Percentiles rank a stretch among this genome's conserved stretches.
Conservation (phyloP, 64 coral and sea anemone genomes). For the Stylophora pistillata region DNA sequence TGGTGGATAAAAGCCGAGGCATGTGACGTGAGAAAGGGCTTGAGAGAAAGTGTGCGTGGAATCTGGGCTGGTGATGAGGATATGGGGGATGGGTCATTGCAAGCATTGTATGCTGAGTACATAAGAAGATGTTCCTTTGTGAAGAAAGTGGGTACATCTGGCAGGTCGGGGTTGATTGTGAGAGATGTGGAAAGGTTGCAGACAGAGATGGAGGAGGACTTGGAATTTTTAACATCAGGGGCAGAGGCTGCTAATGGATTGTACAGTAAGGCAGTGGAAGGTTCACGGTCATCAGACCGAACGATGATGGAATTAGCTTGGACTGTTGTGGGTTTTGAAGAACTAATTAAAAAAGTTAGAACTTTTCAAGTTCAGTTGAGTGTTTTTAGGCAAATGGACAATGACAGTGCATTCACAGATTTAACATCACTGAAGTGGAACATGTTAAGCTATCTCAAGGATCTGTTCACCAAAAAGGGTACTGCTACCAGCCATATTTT, state of each 20-base stretch:
- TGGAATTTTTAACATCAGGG: conserved; percentile 27
- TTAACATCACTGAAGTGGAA: not conserved
- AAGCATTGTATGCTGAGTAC: conserved; percentile 44
- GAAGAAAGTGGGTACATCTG: not conserved
- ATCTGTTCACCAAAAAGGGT: conserved; percentile 35
- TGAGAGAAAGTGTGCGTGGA: conserved; percentile 47
- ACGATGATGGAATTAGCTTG: conserved; percentile 67
- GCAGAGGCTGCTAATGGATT: conserved; percentile 4
- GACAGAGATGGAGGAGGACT: conserved; percentile 30
- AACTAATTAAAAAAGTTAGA: conserved; percentile 26
- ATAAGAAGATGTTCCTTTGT: conserved; percentile 2
- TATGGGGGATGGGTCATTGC: conserved; percentile 39
- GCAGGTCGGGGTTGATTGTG: not conserved
- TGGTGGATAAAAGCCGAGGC: conserved; percentile 73
- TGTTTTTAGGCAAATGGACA: not conserved
- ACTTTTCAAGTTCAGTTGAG: not conserved
- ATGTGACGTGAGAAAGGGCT: conserved; percentile 41
- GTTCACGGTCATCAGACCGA: not conserved
- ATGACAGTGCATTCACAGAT: not conserved
- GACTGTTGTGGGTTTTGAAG: conserved; percentile 52
- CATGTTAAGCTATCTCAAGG: not conserved
- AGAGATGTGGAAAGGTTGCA: not conserved
- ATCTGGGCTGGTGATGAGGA: conserved; percentile 63
- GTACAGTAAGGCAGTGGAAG: conserved; percentile 37
- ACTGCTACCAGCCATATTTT: conserved; percentile 55